phyloP scores from a whole-genome alignment of 2,888 invertebrate species.

The Drosophila rubida region DNA sequence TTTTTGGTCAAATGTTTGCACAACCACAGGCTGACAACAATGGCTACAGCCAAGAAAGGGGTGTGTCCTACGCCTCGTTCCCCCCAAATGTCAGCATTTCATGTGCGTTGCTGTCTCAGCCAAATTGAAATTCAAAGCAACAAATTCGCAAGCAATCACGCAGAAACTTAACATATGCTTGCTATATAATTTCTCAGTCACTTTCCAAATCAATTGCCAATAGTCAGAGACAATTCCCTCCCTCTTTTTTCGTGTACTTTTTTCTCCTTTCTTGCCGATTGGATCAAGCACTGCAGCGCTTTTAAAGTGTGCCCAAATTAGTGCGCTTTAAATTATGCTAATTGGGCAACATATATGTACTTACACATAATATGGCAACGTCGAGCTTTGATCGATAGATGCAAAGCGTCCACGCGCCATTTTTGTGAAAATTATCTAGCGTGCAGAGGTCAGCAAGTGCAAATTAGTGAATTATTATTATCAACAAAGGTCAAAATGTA shows the following conservation, averaged over 20 bases:
- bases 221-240: slow-evolving; percentile 10
- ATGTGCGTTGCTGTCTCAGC: slow-evolving; percentile 13
- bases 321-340: background rate
- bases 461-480: too few relatives aligned
- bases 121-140: slow-evolving; percentile 76
- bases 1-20: slow-evolving; percentile 68
- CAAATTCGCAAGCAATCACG: slow-evolving; percentile 68
- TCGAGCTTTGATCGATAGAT: background rate
- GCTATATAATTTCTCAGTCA: slow-evolving; percentile 60
- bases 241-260: background rate
- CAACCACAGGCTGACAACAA: slow-evolving; percentile 52
- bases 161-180: slow-evolving; percentile 75
- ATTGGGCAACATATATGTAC: background rate
- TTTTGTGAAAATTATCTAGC: background rate
- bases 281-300: background rate
- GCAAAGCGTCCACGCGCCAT: background rate
- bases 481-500: too few relatives aligned
- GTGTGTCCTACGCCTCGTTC: slow-evolving; percentile 35
- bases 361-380: background rate
- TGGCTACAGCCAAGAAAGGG: slow-evolving; percentile 41
- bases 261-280: background rate
- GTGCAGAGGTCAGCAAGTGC: background rate
- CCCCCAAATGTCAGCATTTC: background rate
- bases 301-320: background rate
- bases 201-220: slow-evolving; percentile 36